phyloP scores from a whole-genome alignment of 1,140 invertebrate genomes.

The Proales similis region DNA sequence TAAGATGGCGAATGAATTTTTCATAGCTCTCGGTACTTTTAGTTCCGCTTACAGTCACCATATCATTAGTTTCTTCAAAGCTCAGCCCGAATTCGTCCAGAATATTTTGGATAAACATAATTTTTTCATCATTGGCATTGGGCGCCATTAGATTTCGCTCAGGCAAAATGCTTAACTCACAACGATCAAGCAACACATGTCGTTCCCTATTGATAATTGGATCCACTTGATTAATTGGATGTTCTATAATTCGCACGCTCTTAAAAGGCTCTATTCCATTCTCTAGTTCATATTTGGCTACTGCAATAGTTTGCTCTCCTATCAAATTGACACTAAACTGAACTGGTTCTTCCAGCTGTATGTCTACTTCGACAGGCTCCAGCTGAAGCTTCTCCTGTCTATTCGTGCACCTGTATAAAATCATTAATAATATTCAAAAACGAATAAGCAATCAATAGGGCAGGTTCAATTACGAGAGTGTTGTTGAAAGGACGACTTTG shows the following conservation, averaged over 20 bases:
- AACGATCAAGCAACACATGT: not conserved
- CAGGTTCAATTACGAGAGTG: too few species aligned
- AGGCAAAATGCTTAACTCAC: constrained; percentile 10
- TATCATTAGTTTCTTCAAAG: constrained; percentile 29
- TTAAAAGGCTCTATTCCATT: constrained; percentile 33
- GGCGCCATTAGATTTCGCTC: constrained; percentile 31
- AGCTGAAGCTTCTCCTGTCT: not conserved
- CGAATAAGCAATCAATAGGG: too few species aligned
- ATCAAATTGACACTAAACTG: not conserved
- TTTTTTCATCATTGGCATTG: constrained; percentile 34
- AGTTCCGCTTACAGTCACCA: not conserved
- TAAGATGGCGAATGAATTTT: constrained; percentile 34
- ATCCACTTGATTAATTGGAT: not conserved
- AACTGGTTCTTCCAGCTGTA: not conserved
- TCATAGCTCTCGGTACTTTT: constrained; percentile 13
- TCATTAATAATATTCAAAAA: not conserved
- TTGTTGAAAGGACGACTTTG: too few species aligned
- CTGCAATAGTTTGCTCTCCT: constrained; percentile 8
- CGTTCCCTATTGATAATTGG: not conserved
- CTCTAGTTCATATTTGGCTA: constrained; percentile 13
- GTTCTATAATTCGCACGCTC: constrained; percentile 14
- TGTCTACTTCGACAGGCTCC: not conserved
- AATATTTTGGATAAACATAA: constrained; percentile 36
- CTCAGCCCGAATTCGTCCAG: constrained; percentile 17
- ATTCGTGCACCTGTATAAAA: constrained; percentile 9